Evolutionary conservation across 2,113 vertebrate species (phyloP), one percentile per base, ranked within the genome.

Genomic region (Sus scrofa): DNA sequence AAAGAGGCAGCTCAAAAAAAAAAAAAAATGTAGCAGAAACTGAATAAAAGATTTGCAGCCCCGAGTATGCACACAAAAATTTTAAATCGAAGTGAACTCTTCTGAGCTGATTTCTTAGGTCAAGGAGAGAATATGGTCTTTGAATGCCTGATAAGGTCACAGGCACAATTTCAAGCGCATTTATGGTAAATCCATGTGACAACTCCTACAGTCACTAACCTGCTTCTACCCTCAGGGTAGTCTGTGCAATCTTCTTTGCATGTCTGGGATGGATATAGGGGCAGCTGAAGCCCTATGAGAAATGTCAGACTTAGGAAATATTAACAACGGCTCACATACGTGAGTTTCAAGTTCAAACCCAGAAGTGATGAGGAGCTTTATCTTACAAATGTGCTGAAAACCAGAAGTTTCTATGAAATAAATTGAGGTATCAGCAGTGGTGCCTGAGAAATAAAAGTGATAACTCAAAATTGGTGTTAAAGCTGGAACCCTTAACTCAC

Each of bases 231-330:
- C 93, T 44, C 1, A 0, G 0, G 4, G 34, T 1, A 81, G 22
- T 20, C 3, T 50, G 39, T 9, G 75, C 50, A 54, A 83, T 70
- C 18, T 68, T 73, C 56, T 52, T 6, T 50, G n/a, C 19, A 18
- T 84, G 30, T 79, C 22, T 20, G 71, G 5, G 32, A 39, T 0
- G 37, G 70, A 26, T 92, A n/a, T 37, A 92, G 24, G 54, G 7
- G 5, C 6, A 92, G 67, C 1, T 74, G 30, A 24, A 85, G 37
- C 0, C 56, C 52, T 90, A 39, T 70, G 44, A 32, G 60, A 18
- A 71, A 16, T 4, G 81, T 82, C 56, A 89, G 81, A 87, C 16
- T 34, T 79, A 94, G 70, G 90, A 92, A 97, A 92, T 74, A 90
- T 65, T 11, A 58, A 0, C 37, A 96, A 92, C 15, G 39, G 2